A percentile compares a stretch with the other conserved stretches of the same genome.
These are phyloP conservation scores for Macrophya alboannulata DNA, from an alignment of 2,888 invertebrate species.

Conservation along the genomic window DNA sequence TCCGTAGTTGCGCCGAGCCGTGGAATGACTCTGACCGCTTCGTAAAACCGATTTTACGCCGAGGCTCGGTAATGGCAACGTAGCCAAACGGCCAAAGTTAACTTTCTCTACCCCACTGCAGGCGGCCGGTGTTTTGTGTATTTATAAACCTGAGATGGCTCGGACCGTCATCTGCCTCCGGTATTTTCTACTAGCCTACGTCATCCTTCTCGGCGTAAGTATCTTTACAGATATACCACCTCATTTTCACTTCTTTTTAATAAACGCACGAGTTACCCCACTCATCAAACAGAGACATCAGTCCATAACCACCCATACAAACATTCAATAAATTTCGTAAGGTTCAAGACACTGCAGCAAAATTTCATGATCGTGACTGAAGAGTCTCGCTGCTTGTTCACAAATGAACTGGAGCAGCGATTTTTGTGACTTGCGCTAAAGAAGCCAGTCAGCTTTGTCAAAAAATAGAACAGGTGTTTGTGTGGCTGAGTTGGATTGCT, in stretches of 20 bases:
- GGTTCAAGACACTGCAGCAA: neutral
- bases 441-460: neutral
- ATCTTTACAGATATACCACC: neutral
- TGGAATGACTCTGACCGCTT: neutral
- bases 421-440: neutral
- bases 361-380: neutral
- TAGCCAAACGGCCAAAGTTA: slow-evolving; percentile 36
- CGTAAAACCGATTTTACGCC: slow-evolving; percentile 15
- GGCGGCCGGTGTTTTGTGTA: slow-evolving; percentile 45
- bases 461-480: slow-evolving; percentile 30
- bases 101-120: slow-evolving; percentile 36
- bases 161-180: slow-evolving; percentile 69
- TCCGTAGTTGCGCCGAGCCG: neutral
- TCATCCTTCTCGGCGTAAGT: slow-evolving; percentile 72
- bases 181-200: slow-evolving; percentile 70
- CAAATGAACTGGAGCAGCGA: neutral
- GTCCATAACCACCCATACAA: too few relatives aligned
- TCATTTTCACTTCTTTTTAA: neutral
- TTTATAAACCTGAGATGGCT: slow-evolving; percentile 66
- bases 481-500: neutral
- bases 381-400: neutral
- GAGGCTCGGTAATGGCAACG: slow-evolving; percentile 51
- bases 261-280: neutral
- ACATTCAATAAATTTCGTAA: too few relatives aligned
- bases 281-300: too few relatives aligned